Evolutionary conservation across 2,113 vertebrate genomes (phyloP), one percentile per base, ranked within the genome.

Genomic region (Electrona antarctica): DNA sequence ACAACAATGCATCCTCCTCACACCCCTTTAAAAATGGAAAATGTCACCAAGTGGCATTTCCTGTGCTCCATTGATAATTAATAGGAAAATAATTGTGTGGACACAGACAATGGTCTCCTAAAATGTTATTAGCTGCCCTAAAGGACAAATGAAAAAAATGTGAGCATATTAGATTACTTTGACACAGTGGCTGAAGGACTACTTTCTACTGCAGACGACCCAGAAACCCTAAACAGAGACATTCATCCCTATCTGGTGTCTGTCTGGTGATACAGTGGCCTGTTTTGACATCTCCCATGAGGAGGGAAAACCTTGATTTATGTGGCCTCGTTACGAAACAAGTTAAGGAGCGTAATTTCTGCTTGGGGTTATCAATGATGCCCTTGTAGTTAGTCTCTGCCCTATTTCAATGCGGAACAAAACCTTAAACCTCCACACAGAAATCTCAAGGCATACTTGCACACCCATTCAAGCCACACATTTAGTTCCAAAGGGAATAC

Each of bases 231-330:
- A 67, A 82, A 77, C 65, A 45, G 59, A 56, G 54, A 73, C 73
- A 64, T 61, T 10, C 54, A 61, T 75, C 67, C 73, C 77, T 81
- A 72, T 86, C 84, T 76, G 81, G 69, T 81, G 70, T 86, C 84
- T 76, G 81, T 67, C 64, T 74, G 67, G 21, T 73, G 71, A 80
- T 77, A 78, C 7, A 0, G 21, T 83, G 83, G 65, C 86, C 85
- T 74, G 80, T 77, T 89, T 86, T 54, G 60, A 77, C 33, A 7
- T 76, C 49, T 85, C 90, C 78, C 88, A 58, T 0, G 85, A 69
- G 87, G 21, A 61, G 70, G 67, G 71, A 74, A 84, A 83, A 55
- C 77, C 50, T 41, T 63, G 57, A 63, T 63, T 28, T 85, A 69
- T 65, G 45, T 67, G 69, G 69, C 86, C 90, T 86, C 61, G 3